Evolutionary conservation across 2,113 vertebrate genomes (phyloP).

Genomic region (Galemys pyrenaicus): DNA sequence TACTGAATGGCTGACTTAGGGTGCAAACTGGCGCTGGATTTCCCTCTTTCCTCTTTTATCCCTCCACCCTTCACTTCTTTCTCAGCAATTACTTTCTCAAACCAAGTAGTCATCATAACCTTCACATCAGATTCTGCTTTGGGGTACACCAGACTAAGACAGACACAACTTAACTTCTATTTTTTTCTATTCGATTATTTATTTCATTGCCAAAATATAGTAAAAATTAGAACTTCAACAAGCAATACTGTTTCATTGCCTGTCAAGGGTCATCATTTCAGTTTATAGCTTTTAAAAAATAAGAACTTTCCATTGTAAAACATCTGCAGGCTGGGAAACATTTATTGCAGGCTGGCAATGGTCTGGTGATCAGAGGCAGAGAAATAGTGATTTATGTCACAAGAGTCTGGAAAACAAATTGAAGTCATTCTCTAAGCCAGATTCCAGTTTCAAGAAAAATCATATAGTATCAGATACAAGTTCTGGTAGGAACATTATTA

Average conservation of each 20-base stretch:
- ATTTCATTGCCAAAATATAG: constrained; percentile 31
- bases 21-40: neutral
- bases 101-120: neutral
- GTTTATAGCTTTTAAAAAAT: constrained; percentile 56
- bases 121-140: neutral
- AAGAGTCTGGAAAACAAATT: constrained; percentile 66
- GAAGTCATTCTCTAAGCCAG: constrained; percentile 62
- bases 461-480: constrained; percentile 18
- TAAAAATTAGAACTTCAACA: constrained; percentile 40
- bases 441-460: constrained; percentile 54
- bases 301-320: constrained; percentile 43
- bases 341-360: constrained; percentile 32
- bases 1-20: rapidly evolving
- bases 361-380: constrained; percentile 27
- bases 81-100: neutral
- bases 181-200: constrained; percentile 56
- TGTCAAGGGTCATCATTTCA: constrained; percentile 25
- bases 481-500: constrained; percentile 46
- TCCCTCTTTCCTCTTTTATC: neutral
- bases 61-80: neutral
- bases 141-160: neutral
- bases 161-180: neutral
- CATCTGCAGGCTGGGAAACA: constrained; percentile 41
- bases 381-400: constrained; percentile 67
- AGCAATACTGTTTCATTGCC: constrained; percentile 12